Conservation (phyloP, 2,888 invertebrate species). For the Morinoia aosen region DNA sequence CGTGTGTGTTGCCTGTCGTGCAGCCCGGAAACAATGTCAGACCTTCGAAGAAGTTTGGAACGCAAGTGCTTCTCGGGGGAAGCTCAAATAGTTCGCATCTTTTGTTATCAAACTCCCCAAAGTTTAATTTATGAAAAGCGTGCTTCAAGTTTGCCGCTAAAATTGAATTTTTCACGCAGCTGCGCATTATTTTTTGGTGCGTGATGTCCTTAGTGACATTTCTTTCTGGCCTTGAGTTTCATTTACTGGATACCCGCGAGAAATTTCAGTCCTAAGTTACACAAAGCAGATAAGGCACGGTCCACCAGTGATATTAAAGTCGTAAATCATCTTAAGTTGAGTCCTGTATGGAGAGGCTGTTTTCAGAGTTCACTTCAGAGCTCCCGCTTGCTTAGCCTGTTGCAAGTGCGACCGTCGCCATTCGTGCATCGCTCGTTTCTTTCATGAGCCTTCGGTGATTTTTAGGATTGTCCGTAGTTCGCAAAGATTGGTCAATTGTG, state of each 20-base stretch:
- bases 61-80: not conserved
- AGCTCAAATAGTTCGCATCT: not conserved
- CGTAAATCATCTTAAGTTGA: not conserved
- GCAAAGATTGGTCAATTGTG: no score
- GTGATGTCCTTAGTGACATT: not conserved
- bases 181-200: not conserved
- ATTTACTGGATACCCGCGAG: not conserved
- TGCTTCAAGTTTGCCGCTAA: not conserved
- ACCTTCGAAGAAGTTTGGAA: not conserved
- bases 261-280: not conserved
- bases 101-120: not conserved
- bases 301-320: not conserved
- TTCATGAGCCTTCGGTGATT: no score
- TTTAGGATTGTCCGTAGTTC: no score
- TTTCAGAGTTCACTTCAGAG: not conserved
- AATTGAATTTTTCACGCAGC: not conserved
- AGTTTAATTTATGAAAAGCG: not conserved
- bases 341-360: not conserved
- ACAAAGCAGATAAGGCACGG: not conserved
- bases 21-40: conserved; percentile 19
- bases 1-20: not conserved
- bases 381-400: not conserved
- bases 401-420: not conserved
- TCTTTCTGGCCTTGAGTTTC: not conserved
- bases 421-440: no score